Evolutionary conservation across 2,113 vertebrate genomes (phyloP).

Genomic region (Ameiurus melas): DNA sequence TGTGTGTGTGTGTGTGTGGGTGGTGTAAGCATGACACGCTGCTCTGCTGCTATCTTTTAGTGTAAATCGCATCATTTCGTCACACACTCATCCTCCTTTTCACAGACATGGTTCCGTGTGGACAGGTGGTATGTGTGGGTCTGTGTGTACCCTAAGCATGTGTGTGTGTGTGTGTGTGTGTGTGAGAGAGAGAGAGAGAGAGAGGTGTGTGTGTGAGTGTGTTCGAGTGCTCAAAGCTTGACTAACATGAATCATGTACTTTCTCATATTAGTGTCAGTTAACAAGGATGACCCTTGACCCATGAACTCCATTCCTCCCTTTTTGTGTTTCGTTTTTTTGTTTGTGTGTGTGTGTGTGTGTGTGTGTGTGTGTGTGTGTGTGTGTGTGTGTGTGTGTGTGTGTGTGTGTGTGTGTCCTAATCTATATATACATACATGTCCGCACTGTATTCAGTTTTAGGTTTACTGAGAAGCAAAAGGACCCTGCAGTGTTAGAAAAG

Average conservation of each 20-base stretch:
- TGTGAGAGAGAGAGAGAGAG: neutral
- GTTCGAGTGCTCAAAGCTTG: slow-evolving; percentile 65
- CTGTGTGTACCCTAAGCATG: slow-evolving; percentile 32
- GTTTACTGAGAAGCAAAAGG: neutral
- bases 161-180: slow-evolving; percentile 42
- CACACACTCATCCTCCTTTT: slow-evolving; percentile 54
- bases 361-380: neutral
- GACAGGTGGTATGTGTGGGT: slow-evolving; percentile 53
- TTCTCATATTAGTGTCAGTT: slow-evolving; percentile 78
- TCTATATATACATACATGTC: neutral
- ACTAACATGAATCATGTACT: slow-evolving; percentile 79
- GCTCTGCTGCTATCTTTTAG: slow-evolving; percentile 55
- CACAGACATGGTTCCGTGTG: slow-evolving; percentile 62
- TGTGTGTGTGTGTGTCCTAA: neutral
- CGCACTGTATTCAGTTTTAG: neutral
- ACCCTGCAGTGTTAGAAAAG: neutral
- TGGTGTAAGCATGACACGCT: slow-evolving; percentile 38
- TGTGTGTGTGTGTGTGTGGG: slow-evolving; percentile 44
- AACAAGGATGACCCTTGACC: slow-evolving; percentile 70
- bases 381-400: neutral
- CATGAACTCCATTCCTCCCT: slow-evolving; percentile 39
- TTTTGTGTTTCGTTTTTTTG: neutral
- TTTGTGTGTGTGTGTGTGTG: neutral
- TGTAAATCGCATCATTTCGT: slow-evolving; percentile 61
- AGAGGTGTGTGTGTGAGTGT: slow-evolving; percentile 38